Base-by-base conservation (phyloP, 2,113 vertebrate genomes). In the Dicaeum eximium region DNA sequence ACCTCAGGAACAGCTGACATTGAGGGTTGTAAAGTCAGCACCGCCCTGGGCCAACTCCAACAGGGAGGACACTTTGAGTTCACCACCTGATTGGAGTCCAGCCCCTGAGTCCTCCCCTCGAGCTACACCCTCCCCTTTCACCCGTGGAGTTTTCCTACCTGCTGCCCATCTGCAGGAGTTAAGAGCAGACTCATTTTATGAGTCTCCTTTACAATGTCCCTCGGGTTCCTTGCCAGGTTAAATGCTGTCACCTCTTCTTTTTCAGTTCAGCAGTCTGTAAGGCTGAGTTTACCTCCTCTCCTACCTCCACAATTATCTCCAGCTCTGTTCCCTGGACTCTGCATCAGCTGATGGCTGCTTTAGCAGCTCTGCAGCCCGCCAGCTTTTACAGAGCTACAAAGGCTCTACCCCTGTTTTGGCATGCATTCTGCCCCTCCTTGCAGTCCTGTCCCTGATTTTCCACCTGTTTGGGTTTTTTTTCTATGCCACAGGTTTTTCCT, bases 51-150 rank as follows among this genome's bases (percentile, higher is more conserved):
- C 86, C 85, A 95, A 81, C 56, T 94, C 84, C 75, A 92, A 5
- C 9, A 65, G 74, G 62, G 79, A 95, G 90, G 88, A 80, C 77
- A 33, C 92, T 89, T 61, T 21, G 69, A 90, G 56, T 77, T 88
- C 81, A 83, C 45, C 93, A 78, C 85, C 21, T 75, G 92, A 94
- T 53, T 23, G 40, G 56, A 88, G 87, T 40, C 78, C 90, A 7
- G 92, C 94, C 96, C 79, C 96, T 71, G 58, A 91, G 80, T 69
- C 92, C 95, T 96, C 92, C 95, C 93, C 82, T 94, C 0, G 1
- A 77, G 65, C 48, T 56, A 78, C 37, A 92, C 86, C 88, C 88
- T 93, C 73, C 74, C 48, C 64, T 70, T 42, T 24, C n/a, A 28
- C 8, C 35, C 45, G 2, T 7, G 23, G n/a, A 61, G 42, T 51